Base-by-base conservation (phyloP, 30 jellyfish, hydroid and myxozoan genomes). In the Pseudorhiza aurosa region DNA sequence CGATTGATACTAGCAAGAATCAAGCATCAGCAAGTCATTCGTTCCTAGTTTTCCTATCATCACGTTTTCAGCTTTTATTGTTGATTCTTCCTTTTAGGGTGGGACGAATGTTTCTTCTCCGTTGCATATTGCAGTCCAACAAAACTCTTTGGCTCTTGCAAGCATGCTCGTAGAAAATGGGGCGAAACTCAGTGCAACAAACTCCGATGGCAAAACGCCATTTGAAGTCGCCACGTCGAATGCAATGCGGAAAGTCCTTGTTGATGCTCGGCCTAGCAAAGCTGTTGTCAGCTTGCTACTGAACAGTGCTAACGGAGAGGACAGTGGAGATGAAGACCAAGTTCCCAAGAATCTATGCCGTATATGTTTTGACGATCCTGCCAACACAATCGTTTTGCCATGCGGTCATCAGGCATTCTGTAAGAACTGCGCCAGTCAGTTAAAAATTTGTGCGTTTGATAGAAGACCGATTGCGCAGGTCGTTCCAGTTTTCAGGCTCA, bases 381-480 rank as follows among this genome's bases (percentile, higher is more conserved):
- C 86, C 51, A 82, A 89, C 80, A 83, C 96, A 1, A 89, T 89
- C 42, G 77, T 89, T 27, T 51, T 82, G 80, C 97, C 97, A 24
- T 89, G 97, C 76, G 96, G 93, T 6, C 97, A 89, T 47, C 89
- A 83, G 64, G 93, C 91, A 18, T 89, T 73, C 58, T 89, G 97
- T 35, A 77, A 68, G 35, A 87, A 83, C 59, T 89, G 97, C 47
- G 97, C 93, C 37, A 58, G 90, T 50, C 73, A 83, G 63, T 69
- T 89, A 44, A 87, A 89, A 51, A 73, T 44, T 19, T 89, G 97
- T 74, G 96, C 97, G 10, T 89, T 89, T 63, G 97, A 89, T 69
- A 49, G 97, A 51, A 80, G 93, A 51, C 79, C 97, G 0, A 88
- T 88, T 40, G 45, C 93, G 40, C 88, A 88, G 49, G 88, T 88